A percentile compares a stretch with the other conserved stretches of the same genome.
Evolutionary conservation across 2,888 invertebrate genomes (phyloP).

Genomic region (Odontomyia ornata): DNA sequence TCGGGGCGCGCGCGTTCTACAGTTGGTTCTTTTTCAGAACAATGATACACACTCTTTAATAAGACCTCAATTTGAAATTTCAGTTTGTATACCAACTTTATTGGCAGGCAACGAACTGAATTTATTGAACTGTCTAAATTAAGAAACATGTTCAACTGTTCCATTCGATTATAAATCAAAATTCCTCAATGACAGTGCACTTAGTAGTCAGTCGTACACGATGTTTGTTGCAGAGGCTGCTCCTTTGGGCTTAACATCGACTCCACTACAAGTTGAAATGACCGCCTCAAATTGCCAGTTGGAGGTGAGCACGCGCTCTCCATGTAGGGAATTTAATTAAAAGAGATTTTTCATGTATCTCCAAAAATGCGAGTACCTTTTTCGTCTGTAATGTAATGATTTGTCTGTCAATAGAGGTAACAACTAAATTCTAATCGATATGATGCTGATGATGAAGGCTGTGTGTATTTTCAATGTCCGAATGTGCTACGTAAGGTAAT

Average conservation of each 20-base stretch:
- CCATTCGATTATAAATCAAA: conserved; percentile 38
- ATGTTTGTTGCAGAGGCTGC: no score
- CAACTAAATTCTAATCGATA: conserved; percentile 37
- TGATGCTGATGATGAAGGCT: conserved; percentile 3
- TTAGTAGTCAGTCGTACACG: not conserved
- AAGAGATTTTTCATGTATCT: not conserved
- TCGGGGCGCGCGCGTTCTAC: not conserved
- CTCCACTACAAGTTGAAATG: not conserved
- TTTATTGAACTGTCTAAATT: conserved; percentile 29
- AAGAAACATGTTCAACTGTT: conserved; percentile 38
- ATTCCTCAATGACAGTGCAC: conserved; percentile 44
- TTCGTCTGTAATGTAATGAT: conserved; percentile 27
- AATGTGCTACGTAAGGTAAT: conserved; percentile 16
- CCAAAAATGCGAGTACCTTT: not conserved
- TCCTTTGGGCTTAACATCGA: not conserved
- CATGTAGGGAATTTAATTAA: conserved; percentile 44
- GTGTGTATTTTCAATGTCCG: not conserved
- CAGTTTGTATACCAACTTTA: not conserved
- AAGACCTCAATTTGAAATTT: conserved; percentile 18
- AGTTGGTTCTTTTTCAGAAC: not conserved
- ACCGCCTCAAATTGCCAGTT: conserved; percentile 37
- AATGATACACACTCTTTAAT: conserved; percentile 8
- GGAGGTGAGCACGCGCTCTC: conserved; percentile 45
- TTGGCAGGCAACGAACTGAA: conserved; percentile 18
- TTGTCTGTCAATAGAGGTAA: conserved; percentile 41